Evolutionary conservation across 2,888 invertebrate species (phyloP).

Genomic region (Sycophila texana): DNA sequence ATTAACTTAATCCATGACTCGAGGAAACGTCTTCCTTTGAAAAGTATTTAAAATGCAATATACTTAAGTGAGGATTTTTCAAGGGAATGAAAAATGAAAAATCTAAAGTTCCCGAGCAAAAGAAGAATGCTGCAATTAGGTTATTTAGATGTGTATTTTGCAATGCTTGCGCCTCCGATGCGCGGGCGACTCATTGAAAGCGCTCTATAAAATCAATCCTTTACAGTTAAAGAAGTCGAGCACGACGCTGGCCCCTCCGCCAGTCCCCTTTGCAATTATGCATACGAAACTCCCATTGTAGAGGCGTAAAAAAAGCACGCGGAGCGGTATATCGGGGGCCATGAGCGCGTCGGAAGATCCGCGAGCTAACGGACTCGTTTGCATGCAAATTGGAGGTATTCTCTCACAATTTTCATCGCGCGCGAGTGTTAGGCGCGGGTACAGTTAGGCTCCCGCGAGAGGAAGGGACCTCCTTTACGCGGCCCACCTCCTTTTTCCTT

Average conservation of each 20-base stretch:
- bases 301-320: not conserved
- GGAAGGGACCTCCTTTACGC: slow-evolving; percentile 25
- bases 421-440: slow-evolving; percentile 2
- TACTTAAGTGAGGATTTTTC: no score
- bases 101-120: no score
- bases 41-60: no score
- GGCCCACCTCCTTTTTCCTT: not conserved
- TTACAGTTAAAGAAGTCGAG: not conserved
- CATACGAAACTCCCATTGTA: not conserved
- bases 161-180: no score
- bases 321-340: not conserved
- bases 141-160: no score
- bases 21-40: no score
- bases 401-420: slow-evolving; percentile 51
- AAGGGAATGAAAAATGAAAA: no score
- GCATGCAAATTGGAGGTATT: slow-evolving; percentile 48
- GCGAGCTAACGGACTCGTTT: slow-evolving; percentile 46
- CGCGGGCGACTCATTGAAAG: no score
- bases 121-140: no score
- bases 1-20: no score
- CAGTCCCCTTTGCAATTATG: not conserved
- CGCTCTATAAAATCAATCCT: slow-evolving; percentile 14
- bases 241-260: not conserved
- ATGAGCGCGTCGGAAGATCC: not conserved
- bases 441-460: slow-evolving; percentile 35